Conservation (phyloP, 2,888 invertebrate species). For the Meteorus colon region DNA sequence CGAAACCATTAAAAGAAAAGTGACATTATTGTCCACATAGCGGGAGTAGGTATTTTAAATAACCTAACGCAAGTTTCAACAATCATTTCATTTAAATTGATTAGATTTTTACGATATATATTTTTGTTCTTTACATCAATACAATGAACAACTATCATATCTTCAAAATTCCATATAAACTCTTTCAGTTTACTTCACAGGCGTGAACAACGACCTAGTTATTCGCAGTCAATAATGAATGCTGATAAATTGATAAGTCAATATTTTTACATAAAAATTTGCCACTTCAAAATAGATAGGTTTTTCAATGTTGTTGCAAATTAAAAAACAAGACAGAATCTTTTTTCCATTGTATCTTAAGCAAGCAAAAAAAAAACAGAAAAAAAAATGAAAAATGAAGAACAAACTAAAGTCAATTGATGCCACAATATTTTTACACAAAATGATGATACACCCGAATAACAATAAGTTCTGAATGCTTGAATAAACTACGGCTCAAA, state of each 20-base stretch:
- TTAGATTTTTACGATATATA: neutral
- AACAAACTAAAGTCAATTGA: constrained; percentile 24
- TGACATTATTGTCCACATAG: neutral
- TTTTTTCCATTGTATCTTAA: neutral
- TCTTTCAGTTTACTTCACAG: constrained; percentile 43
- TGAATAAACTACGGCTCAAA: constrained; percentile 49
- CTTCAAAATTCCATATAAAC: constrained; percentile 43
- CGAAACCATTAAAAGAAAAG: constrained; percentile 36
- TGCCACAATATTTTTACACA: constrained; percentile 23
- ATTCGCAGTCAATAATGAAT: neutral
- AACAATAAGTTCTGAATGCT: constrained; percentile 34
- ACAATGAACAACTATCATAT: constrained; percentile 38
- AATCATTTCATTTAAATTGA: constrained; percentile 38
- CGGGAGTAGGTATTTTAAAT: neutral
- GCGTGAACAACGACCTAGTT: neutral
- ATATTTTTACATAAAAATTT: neutral
- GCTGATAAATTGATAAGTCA: neutral
- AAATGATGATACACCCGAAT: constrained; percentile 34
- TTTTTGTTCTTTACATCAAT: neutral
- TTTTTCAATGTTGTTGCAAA: neutral
- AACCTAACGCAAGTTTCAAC: constrained; percentile 33
- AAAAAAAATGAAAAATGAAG: neutral
- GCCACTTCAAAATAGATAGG: neutral
- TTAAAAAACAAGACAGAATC: neutral
- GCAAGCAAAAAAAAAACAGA: neutral